Base-by-base conservation (phyloP, 2,797 vertebrate species). In the Streptopelia turtur region DNA sequence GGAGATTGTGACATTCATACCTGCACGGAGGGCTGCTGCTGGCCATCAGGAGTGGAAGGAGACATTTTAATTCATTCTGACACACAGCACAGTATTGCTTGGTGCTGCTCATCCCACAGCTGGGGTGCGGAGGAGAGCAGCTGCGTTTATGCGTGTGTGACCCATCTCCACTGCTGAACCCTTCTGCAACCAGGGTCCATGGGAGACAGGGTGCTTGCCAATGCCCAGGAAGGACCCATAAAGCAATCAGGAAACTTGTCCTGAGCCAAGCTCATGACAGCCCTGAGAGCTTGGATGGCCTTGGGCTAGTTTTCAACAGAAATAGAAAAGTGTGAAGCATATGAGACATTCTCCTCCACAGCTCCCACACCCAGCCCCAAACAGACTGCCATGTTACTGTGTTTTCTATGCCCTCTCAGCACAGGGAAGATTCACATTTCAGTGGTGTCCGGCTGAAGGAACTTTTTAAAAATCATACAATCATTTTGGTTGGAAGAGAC, bases 231-330 rank as follows among this genome's bases (percentile, higher is more conserved):
- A 77, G 15, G 35, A 47, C 17, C 47, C 28, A 33, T 21, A n/a
- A 84, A 80, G 10, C 56, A 53, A 24, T 5, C 11, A 33, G n/a
- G 13, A 78, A 88, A 52, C 16, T 52, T 76, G 47, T 41, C 11
- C 35, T 22, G 10, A 79, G 53, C 31, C 56, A 82, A 57, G 6
- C 6, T 52, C 10, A 35, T 9, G 20, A 78, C 37, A 90, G 9
- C 25, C 14, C 1, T 1, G n/a, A 53, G 24, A 82, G 9, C 11
- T 76, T 5, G 0, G 2, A 55, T 35, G 65, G 52, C 52, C 39
- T 72, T 3, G 1, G 27, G 15, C 16, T 47, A 9, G 7, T 5
- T 77, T 90, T 77, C 1, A 2, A 27, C 66, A 35, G 43, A 83
- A 93, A 83, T 2, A 86, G 13, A 57, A 49, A 83, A 68, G 11